Percentiles rank a stretch among this genome's conserved stretches.
Evolutionary conservation across 30 jellyfish, hydroid and myxozoan genomes (phyloP).

Genomic region (Hydractinia symbiolongicarpus): DNA sequence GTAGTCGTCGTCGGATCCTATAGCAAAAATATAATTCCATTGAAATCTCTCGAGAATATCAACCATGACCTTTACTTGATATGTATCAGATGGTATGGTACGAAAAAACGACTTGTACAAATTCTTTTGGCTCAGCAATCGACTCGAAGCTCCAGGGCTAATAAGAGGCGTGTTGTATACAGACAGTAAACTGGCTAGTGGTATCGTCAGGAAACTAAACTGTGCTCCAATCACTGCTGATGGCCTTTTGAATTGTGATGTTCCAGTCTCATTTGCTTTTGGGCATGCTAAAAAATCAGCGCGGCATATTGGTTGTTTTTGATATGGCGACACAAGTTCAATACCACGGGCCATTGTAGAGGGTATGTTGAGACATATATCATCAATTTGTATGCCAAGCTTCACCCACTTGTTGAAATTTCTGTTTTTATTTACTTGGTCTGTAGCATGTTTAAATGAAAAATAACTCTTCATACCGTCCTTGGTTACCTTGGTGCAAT

Average conservation of each 20-base stretch:
- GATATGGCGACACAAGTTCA: conserved; percentile 65
- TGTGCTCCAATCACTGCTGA: conserved; percentile 79
- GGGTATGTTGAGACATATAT: conserved; percentile 59
- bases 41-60: conserved; percentile 54
- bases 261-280: conserved; percentile 7
- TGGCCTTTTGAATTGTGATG: conserved; percentile 35
- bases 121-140: conserved; percentile 59
- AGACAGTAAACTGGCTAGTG: conserved; percentile 74
- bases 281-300: conserved; percentile 58
- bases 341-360: conserved; percentile 73
- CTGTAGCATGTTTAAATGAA: conserved; percentile 57
- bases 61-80: conserved; percentile 71
- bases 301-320: conserved; percentile 69
- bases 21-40: conserved; percentile 73
- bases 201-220: conserved; percentile 56
- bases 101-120: conserved; percentile 75
- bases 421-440: conserved; percentile 17
- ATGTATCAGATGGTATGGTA: conserved; percentile 77
- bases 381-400: conserved; percentile 67
- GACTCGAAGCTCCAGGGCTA: conserved; percentile 77
- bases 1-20: conserved; percentile 84
- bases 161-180: conserved; percentile 58
- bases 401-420: conserved; percentile 32
- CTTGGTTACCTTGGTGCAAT: conserved; percentile 24
- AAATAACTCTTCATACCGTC: conserved; percentile 37